Percentiles rank a stretch among this genome's conserved stretches.
These are phyloP conservation scores for Uloborus diversus DNA, from an alignment of 1,140 invertebrate genomes.

Conservation along the genomic window DNA sequence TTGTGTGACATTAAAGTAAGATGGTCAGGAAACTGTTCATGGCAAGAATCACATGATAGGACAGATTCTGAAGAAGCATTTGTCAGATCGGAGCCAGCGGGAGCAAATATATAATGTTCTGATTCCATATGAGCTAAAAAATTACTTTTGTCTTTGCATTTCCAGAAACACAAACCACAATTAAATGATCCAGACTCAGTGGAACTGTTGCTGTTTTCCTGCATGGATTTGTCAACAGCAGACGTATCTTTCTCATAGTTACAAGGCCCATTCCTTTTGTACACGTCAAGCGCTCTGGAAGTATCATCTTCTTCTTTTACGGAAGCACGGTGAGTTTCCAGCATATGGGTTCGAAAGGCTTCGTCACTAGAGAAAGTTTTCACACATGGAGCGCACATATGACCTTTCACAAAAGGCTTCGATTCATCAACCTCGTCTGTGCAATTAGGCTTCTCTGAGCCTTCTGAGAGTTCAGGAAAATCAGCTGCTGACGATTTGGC, in stretches of 20 bases:
- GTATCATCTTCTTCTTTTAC: constrained; percentile 44
- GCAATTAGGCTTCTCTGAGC: constrained; percentile 2
- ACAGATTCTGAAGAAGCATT: neutral
- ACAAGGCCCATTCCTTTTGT: constrained; percentile 9
- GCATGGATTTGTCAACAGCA: neutral
- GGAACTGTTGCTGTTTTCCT: constrained; percentile 39
- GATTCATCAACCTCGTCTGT: constrained; percentile 13
- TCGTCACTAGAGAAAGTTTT: constrained; percentile 52
- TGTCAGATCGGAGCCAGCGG: neutral
- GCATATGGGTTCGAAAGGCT: constrained; percentile 46
- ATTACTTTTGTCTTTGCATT: constrained; percentile 24
- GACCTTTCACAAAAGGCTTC: constrained; percentile 23
- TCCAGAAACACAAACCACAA: constrained; percentile 28
- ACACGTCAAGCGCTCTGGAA: neutral
- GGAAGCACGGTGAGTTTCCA: constrained; percentile 45
- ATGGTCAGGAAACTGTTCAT: constrained; percentile 39
- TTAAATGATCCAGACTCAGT: constrained; percentile 15
- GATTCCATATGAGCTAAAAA: constrained; percentile 26
- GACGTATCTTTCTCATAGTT: constrained; percentile 21
- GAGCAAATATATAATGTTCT: constrained; percentile 12
- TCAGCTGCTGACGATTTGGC: constrained; percentile 2
- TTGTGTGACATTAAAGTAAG: constrained; percentile 4
- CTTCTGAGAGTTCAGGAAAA: constrained; percentile 32
- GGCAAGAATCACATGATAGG: constrained; percentile 26
- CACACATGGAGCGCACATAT: constrained; percentile 51